Base-by-base conservation (phyloP, 1,140 invertebrate species). In the Drosophila grimshawi region DNA sequence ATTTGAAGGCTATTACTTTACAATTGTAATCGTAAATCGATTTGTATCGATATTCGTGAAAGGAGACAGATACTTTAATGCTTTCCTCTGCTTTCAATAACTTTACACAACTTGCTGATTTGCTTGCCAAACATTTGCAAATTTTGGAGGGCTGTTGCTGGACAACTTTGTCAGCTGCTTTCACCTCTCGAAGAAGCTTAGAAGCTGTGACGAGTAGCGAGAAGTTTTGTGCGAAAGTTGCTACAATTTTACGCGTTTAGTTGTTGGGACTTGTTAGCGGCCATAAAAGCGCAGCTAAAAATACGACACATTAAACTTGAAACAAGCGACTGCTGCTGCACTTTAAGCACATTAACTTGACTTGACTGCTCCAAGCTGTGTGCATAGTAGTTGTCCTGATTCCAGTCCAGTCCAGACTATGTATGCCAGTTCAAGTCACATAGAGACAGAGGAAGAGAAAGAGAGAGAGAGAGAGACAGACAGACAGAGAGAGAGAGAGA, bases 161-260 rank as follows among this genome's bases (percentile, higher is more conserved):
- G 48, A 60, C 48, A 82, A 83, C 64, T 82, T 78, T 82, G 61
- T 74, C 49, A 63, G 60, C 19, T 49, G 75, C 60, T 62, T 71
- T 65, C 55, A 71, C 69, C 39, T 45, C 30, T 45, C 30, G 11
- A 19, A 56, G 49, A 41, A 43, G 27, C 51, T 73, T 68, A 60
- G 49, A 76, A 62, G 37, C 48, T 46, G 39, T 60, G 45, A 75
- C 27, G 39, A 10, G 37, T 6, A 19, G 30, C 51, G 35, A 46
- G 51, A n/a, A 61, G 65, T 73, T 61, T 61, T 19, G 32, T 63
- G 41, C 29, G 27, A 29, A 35, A 37, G 72, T 76, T 86, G 71
- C 86, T 86, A 86, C 82, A 65, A 86, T 86, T 86, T 86, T 64
- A 86, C 82, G 78, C 78, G 73, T 64, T 53, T 63, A 53, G 68